Evolutionary conservation across 2,113 vertebrate genomes (phyloP), one percentile per base, ranked within the genome.

Genomic region (Terrapene triunguis): DNA sequence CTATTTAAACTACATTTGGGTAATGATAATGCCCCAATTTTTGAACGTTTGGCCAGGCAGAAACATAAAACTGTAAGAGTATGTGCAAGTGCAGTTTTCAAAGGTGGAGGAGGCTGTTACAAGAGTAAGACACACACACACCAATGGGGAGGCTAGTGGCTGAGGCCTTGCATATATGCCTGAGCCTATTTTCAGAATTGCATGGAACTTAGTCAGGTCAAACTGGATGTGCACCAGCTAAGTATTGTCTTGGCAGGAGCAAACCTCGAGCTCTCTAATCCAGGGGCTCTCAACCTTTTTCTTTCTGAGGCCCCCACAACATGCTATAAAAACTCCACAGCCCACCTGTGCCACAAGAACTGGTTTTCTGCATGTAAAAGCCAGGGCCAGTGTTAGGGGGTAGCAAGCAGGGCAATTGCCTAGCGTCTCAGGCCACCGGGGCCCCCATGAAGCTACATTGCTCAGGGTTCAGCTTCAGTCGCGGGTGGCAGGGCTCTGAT

Each of bases 91-190:
- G 13, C 42, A 17, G 2, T 92, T 86, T 94, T 47, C 80, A 48
- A 29, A 95, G 51, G 54, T 14, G 5, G 0, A 42, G 16, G 3
- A 11, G 8, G 6, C 29, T 92, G 79, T 80, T 57, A 82, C 65
- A 85, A 54, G 53, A 54, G 53, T 54, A 22, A 57, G 35, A 48
- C 48, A 47, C 1, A 4, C 0, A 0, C 8, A 51, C 14, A 42
- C 3, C 24, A 90, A 59, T 0, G 2, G 80, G 16, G 25, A 42
- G 89, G 80, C 42, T 48, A 82, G 42, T 0, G 10, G 22, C 10
- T 35, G 6, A 0, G 5, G 47, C 48, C 38, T 50, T 54, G 87
- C 78, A 84, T 62, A 16, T 85, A 72, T 88, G 55, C 62, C 16
- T 72, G 78, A 82, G n/a, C 29, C 80, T 62, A 76, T 82, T 74